Evolutionary conservation across 2,797 vertebrate species (phyloP).

Genomic region (Acanthurus lineatus): DNA sequence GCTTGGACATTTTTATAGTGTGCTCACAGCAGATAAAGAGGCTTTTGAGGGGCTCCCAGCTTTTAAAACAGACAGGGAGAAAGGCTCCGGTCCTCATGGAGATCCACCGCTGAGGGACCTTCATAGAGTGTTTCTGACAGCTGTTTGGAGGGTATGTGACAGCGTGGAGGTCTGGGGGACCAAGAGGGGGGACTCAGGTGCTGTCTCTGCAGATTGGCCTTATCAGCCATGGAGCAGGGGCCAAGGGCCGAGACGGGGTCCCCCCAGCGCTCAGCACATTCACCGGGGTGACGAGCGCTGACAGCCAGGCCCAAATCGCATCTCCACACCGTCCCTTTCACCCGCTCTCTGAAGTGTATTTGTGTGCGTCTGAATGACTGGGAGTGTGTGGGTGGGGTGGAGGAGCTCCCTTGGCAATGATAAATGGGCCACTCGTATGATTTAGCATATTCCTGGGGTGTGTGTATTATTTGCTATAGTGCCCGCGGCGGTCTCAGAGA

Average conservation of each 20-base stretch:
- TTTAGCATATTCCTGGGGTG: conserved; percentile 79
- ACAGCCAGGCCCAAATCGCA: conserved; percentile 74
- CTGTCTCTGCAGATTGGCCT: conserved; percentile 73
- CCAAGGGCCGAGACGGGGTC: conserved; percentile 39
- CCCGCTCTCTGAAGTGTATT: conserved; percentile 18
- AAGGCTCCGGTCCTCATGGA: conserved; percentile 28
- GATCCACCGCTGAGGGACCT: conserved; percentile 42
- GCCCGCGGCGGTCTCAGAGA: conserved; percentile 53
- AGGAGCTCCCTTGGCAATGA: conserved; percentile 73
- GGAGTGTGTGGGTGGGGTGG: conserved; percentile 48
- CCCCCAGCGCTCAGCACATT: conserved; percentile 51
- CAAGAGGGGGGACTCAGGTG: conserved; percentile 70
- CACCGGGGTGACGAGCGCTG: conserved; percentile 67
- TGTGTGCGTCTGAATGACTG: conserved; percentile 50
- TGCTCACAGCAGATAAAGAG: conserved; percentile 60
- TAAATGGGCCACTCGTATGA: conserved; percentile 76
- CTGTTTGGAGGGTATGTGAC: conserved; percentile 67
- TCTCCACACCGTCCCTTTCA: conserved; percentile 61
- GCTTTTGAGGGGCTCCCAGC: conserved; percentile 1
- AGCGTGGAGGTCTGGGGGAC: conserved; percentile 58
- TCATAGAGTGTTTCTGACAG: conserved; percentile 65
- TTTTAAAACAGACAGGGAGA: conserved; percentile 11
- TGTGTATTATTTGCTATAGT: conserved; percentile 69
- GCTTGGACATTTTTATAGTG: conserved; percentile 23
- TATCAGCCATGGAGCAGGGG: conserved; percentile 75